Evolutionary conservation across 2,888 invertebrate genomes (phyloP).

Genomic region (Phengaris alcon): DNA sequence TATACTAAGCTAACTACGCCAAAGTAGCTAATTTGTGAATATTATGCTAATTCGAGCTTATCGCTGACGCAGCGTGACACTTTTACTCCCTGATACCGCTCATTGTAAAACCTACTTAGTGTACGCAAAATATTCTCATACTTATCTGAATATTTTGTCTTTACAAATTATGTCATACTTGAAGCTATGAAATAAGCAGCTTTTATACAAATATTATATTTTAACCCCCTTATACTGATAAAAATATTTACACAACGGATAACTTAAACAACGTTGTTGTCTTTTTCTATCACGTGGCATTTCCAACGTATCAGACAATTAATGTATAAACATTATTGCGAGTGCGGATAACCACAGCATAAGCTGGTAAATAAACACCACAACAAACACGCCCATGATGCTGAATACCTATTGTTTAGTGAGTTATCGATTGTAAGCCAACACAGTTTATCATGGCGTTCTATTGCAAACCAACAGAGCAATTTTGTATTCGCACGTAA

Average conservation of each 20-base stretch:
- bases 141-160: not conserved
- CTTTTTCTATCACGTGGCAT: too few species aligned
- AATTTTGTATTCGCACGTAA: constrained; percentile 39
- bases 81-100: not conserved
- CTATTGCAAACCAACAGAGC: constrained; percentile 34
- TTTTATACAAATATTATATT: too few species aligned
- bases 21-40: constrained; percentile 1
- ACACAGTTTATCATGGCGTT: constrained; percentile 33
- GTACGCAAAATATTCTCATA: not conserved
- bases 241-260: too few species aligned
- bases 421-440: constrained; percentile 31
- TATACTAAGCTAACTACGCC: not conserved
- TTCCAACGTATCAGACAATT: too few species aligned
- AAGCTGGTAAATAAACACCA: not conserved
- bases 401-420: constrained; percentile 27
- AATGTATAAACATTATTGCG: too few species aligned
- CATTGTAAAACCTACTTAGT: constrained; percentile 12
- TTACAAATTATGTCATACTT: not conserved
- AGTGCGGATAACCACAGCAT: constrained; percentile 4
- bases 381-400: not conserved
- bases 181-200: not conserved
- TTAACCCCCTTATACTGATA: too few species aligned
- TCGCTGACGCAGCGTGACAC: not conserved
- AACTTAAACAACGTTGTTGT: too few species aligned
- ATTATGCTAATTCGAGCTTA: constrained; percentile 3